Percentiles rank a stretch among this genome's conserved stretches.
Evolutionary conservation across 1,140 invertebrate genomes (phyloP).

Genomic region (Trachymyrmex cornetzi): DNA sequence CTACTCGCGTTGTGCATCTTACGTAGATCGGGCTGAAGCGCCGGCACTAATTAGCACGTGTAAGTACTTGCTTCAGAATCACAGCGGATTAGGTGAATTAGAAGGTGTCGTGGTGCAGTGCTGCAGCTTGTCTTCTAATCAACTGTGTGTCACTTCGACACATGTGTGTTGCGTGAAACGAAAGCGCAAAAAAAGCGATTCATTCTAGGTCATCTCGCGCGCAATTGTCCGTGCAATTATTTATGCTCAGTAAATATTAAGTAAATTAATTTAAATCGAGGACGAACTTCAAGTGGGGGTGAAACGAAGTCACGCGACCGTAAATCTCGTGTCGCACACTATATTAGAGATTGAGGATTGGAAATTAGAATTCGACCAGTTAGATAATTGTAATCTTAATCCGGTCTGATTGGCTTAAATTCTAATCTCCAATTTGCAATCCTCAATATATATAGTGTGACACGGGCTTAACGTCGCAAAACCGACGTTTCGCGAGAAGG

Average conservation of each 20-base stretch:
- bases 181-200: slow-evolving; percentile 53
- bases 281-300: neutral
- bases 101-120: slow-evolving; percentile 29
- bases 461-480: neutral
- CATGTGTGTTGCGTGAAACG: slow-evolving; percentile 50
- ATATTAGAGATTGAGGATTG: too few species aligned
- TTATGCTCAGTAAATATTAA: neutral
- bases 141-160: slow-evolving; percentile 28
- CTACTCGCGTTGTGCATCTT: too few species aligned
- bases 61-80: slow-evolving; percentile 18
- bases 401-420: too few species aligned
- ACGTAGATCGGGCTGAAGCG: neutral
- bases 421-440: too few species aligned
- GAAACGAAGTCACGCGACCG: slow-evolving; percentile 7
- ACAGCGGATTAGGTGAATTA: slow-evolving; percentile 41
- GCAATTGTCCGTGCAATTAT: slow-evolving; percentile 24
- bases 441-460: too few species aligned
- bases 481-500: slow-evolving; percentile 29
- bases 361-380: too few species aligned
- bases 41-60: slow-evolving; percentile 11
- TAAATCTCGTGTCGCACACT: neutral
- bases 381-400: too few species aligned
- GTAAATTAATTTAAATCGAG: slow-evolving; percentile 1
- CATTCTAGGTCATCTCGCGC: slow-evolving; percentile 15
- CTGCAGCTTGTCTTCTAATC: slow-evolving; percentile 39